Evolutionary conservation across 2,888 invertebrate genomes (phyloP), one percentile per base, ranked within the genome.

Genomic region (Onchidella celtica): DNA sequence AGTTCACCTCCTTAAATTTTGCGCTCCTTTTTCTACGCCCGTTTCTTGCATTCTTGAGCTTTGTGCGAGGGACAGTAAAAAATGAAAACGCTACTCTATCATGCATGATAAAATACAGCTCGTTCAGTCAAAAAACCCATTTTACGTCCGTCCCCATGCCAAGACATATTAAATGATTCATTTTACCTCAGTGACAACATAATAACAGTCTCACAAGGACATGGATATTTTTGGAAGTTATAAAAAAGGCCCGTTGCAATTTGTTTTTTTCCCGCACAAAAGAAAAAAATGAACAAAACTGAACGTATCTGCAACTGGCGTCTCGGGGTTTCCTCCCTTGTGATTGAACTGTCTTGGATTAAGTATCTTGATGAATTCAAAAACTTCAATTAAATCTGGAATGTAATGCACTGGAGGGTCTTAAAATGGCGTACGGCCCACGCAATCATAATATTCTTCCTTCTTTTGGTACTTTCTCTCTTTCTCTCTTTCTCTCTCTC

Each of bases 141-240:
- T 21, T 36, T 36, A 9, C 34, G 27, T 40, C 38, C 40, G 6
- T 47, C 47, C 17, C 2, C 40, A 40, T 34, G 3, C 2, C 9
- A 40, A 11, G 27, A 69, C 27, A 68, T 21, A 24, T 40, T 9
- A 40, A 14, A 69, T 3, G 38, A 40, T 38, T 27, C 40, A 40
- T 40, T 21, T 34, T 69, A 69, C 14, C 69, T 40, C 4, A n/a
- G 63, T 69, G 40, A 69, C 69, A 69, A 40, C 40, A 40, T 69
- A 40, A 69, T 69, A 40, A 69, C 21, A 32, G 2, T 34, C n/a
- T 66, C 66, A 36, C 14, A 32, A 17, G 3, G n/a, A 34, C 9
- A 0, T 2, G 36, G 14, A n/a, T 66, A 34, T 21, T 34, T 66
- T 21, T 3, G 34, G 21, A n/a, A n/a, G n/a, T n/a, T n/a, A n/a